Base-by-base conservation (phyloP, 2,113 vertebrate species). In the Hiodon tergisus region DNA sequence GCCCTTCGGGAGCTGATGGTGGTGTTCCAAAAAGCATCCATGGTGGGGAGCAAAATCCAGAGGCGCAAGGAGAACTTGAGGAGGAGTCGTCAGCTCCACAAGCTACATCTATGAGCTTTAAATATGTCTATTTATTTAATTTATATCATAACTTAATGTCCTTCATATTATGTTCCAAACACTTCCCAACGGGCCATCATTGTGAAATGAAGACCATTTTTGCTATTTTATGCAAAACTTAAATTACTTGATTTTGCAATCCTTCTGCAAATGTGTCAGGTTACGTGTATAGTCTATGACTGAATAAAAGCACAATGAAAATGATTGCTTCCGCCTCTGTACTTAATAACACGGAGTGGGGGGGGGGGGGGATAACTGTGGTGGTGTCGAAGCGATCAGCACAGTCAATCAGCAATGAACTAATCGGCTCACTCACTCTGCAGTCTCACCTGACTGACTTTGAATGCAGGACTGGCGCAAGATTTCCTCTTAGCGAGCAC, bases 231-330 rank as follows among this genome's bases (percentile, higher is more conserved):
- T 74, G 61, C 51, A 74, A 57, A 66, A n/a, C 8, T 73, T 1
- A 51, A 31, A 3, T 55, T 53, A 52, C 46, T 31, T 57, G 31
- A 57, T 4, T 48, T 11, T 57, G n/a, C n/a, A 31, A 63, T 2
- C 47, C 51, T 16, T 66, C 52, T 74, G 62, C 6, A 17, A 17
- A 51, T 8, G 48, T 17, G 9, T 74, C 17, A 55, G 11, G n/a
- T 67, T 47, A 47, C 54, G 31, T 31, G 73, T 74, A 74, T 50
- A 31, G 73, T 74, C 73, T 67, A 74, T 74, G 73, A 74, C 73
- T 74, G 31, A 74, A 50, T 67, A 74, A 57, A 72, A 62, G 47
- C 8, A 51, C 16, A 72, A 9, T 4, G 11, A 63, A 14, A 5
- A 6, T 6, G 13, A 63, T 6, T 11, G 9, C 3, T 31, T 31